Evolutionary conservation across 1,140 invertebrate species (phyloP).

Genomic region (Eurosta solidaginis): DNA sequence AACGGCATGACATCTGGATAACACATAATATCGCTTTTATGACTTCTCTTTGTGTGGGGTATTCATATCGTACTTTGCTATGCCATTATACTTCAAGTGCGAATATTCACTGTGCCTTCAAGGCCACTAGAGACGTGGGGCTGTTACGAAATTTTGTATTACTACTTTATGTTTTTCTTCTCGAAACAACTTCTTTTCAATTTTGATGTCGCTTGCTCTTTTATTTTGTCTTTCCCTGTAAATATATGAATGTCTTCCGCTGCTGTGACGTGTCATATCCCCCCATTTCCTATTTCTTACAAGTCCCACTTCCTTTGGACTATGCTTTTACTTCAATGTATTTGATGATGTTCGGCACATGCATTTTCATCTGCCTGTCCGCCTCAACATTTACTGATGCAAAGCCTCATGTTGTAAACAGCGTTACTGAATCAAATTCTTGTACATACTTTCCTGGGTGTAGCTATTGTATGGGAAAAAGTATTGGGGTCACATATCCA

Average conservation of each 20-base stretch:
- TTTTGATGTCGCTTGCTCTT: background rate
- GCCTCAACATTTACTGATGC: conserved; percentile 6
- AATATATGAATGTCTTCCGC: background rate
- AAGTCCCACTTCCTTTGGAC: background rate
- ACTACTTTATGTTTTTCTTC: background rate
- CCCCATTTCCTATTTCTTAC: background rate
- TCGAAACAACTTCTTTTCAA: background rate
- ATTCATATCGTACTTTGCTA: background rate
- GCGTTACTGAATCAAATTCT: background rate
- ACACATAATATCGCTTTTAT: conserved; percentile 21
- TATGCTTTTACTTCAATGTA: too few species aligned
- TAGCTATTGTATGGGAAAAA: too few species aligned
- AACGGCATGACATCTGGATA: conserved; percentile 10
- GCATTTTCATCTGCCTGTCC: background rate
- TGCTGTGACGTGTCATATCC: background rate
- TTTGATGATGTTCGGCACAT: background rate
- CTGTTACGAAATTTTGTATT: background rate
- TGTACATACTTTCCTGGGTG: background rate
- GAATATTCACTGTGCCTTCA: background rate
- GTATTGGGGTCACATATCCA: too few species aligned
- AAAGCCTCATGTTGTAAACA: background rate
- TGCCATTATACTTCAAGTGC: background rate
- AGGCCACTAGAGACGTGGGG: background rate
- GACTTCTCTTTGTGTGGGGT: background rate
- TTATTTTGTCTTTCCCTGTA: background rate